These are phyloP conservation scores for Hypolimnas misippus DNA, from an alignment of 2,888 invertebrate species.

Conservation along the genomic window DNA sequence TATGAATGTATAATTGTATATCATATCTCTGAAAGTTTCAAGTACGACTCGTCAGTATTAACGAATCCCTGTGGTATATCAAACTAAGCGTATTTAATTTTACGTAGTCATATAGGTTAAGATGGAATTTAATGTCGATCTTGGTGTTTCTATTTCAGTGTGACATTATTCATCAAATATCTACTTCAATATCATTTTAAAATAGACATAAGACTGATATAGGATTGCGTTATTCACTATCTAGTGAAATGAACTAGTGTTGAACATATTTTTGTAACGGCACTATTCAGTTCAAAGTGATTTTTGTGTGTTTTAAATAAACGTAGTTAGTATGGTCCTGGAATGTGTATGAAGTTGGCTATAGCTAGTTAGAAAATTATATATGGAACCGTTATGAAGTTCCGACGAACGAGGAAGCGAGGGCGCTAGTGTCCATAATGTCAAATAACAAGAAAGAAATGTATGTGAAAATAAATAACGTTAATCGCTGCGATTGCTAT, in stretches of 20 bases:
- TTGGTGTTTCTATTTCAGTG: conserved; percentile 60
- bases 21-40: conserved; percentile 75
- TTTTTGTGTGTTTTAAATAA: conserved; percentile 55
- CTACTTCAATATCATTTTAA: conserved; percentile 54
- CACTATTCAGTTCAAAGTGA: conserved; percentile 61
- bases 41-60: conserved; percentile 78
- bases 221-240: conserved; percentile 58
- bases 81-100: conserved; percentile 66
- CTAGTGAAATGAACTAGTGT: conserved; percentile 28
- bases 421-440: not conserved
- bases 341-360: conserved; percentile 25
- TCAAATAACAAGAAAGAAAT: not conserved
- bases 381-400: conserved; percentile 22
- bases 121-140: conserved; percentile 59
- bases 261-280: conserved; percentile 59
- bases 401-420: not conserved
- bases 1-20: conserved; percentile 65
- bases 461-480: not conserved
- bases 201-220: conserved; percentile 81
- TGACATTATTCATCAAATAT: conserved; percentile 32
- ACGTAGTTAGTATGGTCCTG: conserved; percentile 33
- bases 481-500: not conserved
- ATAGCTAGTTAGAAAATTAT: conserved; percentile 38
- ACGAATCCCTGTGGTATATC: conserved; percentile 73
- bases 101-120: conserved; percentile 68